phyloP scores from a whole-genome alignment of 1,140 invertebrate species.

The Scaptomyza pallida region DNA sequence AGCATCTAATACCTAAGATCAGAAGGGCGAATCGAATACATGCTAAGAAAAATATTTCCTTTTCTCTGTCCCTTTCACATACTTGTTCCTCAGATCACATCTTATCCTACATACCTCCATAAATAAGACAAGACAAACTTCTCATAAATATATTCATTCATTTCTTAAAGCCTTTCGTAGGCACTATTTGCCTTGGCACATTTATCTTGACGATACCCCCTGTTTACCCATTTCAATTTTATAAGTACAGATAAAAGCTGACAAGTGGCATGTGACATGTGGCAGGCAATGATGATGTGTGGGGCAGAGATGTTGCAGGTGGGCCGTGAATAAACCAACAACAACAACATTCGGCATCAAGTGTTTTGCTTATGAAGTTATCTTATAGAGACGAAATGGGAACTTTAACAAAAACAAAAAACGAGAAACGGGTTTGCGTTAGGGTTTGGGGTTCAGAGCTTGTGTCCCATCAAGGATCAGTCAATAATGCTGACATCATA shows the following conservation, averaged over 20 bases:
- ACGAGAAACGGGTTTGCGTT: not conserved
- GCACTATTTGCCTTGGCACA: not conserved
- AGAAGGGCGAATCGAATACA: too few relatives aligned
- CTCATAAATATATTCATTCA: not conserved
- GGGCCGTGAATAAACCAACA: constrained; percentile 7
- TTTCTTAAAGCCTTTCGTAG: not conserved
- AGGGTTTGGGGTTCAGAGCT: too few relatives aligned
- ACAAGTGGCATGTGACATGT: constrained; percentile 63
- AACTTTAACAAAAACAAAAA: not conserved
- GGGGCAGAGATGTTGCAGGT: constrained; percentile 21
- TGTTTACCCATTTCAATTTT: not conserved
- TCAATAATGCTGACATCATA: constrained; percentile 77
- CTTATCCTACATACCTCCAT: too few relatives aligned
- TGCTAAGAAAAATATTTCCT: too few relatives aligned
- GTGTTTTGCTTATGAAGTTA: constrained; percentile 67
- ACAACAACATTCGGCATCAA: constrained; percentile 53
- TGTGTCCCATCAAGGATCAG: constrained; percentile 61
- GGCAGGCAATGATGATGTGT: constrained; percentile 1
- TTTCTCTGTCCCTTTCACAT: too few relatives aligned
- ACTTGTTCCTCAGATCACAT: too few relatives aligned
- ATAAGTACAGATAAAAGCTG: constrained; percentile 52
- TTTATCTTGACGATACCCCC: not conserved
- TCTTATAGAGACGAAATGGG: constrained; percentile 26
- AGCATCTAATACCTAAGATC: too few relatives aligned
- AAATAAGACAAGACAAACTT: too few relatives aligned